Percentiles rank a stretch among this genome's conserved stretches.
phyloP scores from a whole-genome alignment of 2,888 invertebrate species.

The Teleogryllus oceanicus region DNA sequence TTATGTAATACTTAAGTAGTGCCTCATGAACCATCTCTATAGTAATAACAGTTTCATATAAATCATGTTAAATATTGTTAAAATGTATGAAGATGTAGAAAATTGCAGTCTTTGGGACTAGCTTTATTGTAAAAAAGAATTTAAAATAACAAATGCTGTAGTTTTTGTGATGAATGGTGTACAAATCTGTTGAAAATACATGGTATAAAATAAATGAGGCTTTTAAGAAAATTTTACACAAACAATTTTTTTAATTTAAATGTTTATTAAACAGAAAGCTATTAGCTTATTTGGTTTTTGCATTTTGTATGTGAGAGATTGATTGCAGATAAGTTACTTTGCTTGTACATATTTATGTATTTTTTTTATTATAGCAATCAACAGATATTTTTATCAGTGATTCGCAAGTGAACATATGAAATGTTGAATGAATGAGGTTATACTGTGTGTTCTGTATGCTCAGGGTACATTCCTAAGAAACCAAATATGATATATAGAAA shows the following conservation, averaged over 20 bases:
- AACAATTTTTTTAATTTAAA: no score
- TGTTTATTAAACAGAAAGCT: background rate
- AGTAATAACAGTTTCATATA: slow-evolving; percentile 18
- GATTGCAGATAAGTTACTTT: background rate
- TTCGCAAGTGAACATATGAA: background rate
- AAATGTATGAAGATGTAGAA: background rate
- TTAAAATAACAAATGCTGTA: background rate
- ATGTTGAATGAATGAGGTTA: background rate
- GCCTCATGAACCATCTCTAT: slow-evolving; percentile 18
- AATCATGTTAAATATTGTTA: slow-evolving; percentile 12
- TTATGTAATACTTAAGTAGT: background rate
- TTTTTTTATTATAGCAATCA: background rate
- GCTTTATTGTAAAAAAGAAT: slow-evolving; percentile 1
- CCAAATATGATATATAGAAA: background rate
- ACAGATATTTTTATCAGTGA: slow-evolving; percentile 7
- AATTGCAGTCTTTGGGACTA: background rate
- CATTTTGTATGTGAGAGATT: background rate
- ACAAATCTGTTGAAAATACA: slow-evolving; percentile 1
- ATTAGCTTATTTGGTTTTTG: background rate
- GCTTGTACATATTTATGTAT: no score
- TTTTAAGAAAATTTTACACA: no score
- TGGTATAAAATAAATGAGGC: background rate
- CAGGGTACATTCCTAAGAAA: slow-evolving; percentile 11
- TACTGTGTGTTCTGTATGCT: slow-evolving; percentile 10
- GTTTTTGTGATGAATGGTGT: slow-evolving; percentile 12